Evolutionary conservation across 2,113 vertebrate genomes (phyloP).

Genomic region (Scophthalmus maximus): DNA sequence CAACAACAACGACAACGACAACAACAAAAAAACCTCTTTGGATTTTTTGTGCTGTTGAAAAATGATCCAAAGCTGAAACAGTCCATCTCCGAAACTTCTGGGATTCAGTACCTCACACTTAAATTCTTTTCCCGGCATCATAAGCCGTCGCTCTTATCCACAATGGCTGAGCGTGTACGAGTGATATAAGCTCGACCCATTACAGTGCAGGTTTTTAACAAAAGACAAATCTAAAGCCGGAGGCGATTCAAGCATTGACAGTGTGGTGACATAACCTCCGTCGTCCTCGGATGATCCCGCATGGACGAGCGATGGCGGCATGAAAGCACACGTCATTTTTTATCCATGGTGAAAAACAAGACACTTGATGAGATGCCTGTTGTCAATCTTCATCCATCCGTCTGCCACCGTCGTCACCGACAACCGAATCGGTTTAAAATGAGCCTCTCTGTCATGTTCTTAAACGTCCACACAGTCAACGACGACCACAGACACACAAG

Average conservation of each 20-base stretch:
- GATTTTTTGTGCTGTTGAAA: not conserved
- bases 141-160: conserved; percentile 38
- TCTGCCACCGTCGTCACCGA: not conserved
- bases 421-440: not conserved
- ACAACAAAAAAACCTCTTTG: not conserved
- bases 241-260: not conserved
- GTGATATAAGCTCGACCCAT: conserved; percentile 7
- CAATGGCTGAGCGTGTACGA: conserved; percentile 22
- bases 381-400: not conserved
- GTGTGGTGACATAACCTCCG: not conserved
- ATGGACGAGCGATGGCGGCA: not conserved
- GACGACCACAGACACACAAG: not conserved
- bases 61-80: conserved; percentile 18
- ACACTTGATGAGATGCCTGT: not conserved
- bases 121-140: not conserved
- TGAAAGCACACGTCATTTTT: too few species aligned
- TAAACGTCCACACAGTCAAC: not conserved
- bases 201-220: not conserved
- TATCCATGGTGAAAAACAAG: not conserved
- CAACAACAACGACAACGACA: too few species aligned
- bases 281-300: not conserved
- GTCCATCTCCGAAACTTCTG: not conserved
- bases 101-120: conserved; percentile 1
- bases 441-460: not conserved
- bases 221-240: not conserved